Base-by-base conservation (phyloP, 2,888 invertebrate genomes). In the Xestia sexstrigata region DNA sequence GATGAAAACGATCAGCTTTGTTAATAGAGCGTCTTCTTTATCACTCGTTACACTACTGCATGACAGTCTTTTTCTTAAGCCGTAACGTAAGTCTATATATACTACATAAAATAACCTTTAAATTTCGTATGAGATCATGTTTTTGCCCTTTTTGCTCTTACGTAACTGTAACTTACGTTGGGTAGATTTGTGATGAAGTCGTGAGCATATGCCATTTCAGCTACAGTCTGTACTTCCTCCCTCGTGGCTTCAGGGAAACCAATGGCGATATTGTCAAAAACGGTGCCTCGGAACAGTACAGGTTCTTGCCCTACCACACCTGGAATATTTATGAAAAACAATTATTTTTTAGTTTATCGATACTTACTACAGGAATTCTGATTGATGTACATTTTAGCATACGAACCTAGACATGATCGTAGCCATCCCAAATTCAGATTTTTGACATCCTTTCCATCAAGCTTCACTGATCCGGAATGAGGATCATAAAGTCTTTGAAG, bases 251-350 rank as follows among this genome's bases (percentile, higher is more conserved):
- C 97, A 20, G 97, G 97, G 83, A 97, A 97, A 23, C 99, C 99
- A 90, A 98, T 98, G 3, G 98, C 95, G 76, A 97, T 97, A 84
- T 97, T 97, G 49, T 97, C 97, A n/a, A 97, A 97, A 86, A 99
- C 98, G 23, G 98, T 98, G 47, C 98, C 98, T 81, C 98, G 98
- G 94, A 99, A 99, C 9, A 99, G 96, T 1, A 98, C 98, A 0
- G 99, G 99, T 88, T 99, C 99, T 94, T 99, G 99, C 1, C 98
- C 98, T 9, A 99, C 99, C 17, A 99, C 97, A 55, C 98, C 97
- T 97, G 86, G 23, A 85, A 85, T 35, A 30, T 86, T 78, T 11
- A 60, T 30, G 58, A 11, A n/a, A n/a, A 42, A n/a, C 0, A 7
- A 0, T 7, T n/a, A 49, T 0, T 42, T n/a, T 42, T 65, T n/a